phyloP scores from a whole-genome alignment of 2,888 invertebrate genomes.

The Conchocele bisecta region DNA sequence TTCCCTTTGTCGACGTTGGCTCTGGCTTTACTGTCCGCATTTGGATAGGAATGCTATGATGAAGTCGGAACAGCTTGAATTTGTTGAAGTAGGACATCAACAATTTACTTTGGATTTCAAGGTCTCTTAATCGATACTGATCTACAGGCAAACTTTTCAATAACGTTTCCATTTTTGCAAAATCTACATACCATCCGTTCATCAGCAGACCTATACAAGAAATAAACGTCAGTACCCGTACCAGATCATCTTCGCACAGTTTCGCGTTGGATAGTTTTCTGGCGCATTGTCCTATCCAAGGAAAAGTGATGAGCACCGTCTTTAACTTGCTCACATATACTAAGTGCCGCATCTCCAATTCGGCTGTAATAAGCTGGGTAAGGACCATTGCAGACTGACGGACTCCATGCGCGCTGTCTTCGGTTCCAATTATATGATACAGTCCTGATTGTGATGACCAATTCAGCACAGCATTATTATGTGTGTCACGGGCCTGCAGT shows the following conservation, averaged over 20 bases:
- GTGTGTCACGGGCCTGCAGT: constrained; percentile 4
- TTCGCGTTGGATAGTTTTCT: constrained; percentile 22
- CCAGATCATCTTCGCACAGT: constrained; percentile 17
- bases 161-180: constrained; percentile 10
- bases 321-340: constrained; percentile 38
- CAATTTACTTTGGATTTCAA: constrained; percentile 33
- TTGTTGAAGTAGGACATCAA: constrained; percentile 20
- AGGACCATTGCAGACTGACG: too few species aligned
- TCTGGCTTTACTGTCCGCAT: too few species aligned
- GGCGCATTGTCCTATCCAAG: constrained; percentile 26
- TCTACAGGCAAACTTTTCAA: constrained; percentile 7
- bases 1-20: neutral
- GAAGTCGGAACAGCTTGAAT: constrained; percentile 21
- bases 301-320: constrained; percentile 20
- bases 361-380: constrained; percentile 20
- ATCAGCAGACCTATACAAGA: constrained; percentile 37
- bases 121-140: constrained; percentile 19
- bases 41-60: constrained; percentile 30
- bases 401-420: too few species aligned
- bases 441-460: too few species aligned
- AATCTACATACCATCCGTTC: constrained; percentile 41
- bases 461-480: constrained; percentile 12
- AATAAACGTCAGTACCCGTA: constrained; percentile 23
- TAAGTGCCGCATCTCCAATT: constrained; percentile 35
- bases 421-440: too few species aligned